Conservation (phyloP, 2,113 vertebrate species). For the Polypterus senegalus region DNA sequence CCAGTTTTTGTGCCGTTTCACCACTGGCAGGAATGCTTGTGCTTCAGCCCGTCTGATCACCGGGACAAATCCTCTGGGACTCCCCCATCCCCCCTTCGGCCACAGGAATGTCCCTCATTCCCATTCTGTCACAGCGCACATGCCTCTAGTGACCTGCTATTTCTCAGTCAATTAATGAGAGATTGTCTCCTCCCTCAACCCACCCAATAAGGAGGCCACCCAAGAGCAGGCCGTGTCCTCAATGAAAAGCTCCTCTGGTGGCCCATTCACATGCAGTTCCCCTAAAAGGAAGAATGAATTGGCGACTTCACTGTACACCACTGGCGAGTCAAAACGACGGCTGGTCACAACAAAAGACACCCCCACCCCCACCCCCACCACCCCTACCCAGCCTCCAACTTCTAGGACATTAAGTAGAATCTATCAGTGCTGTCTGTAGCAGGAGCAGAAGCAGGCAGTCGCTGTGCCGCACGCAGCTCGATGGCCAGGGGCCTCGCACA, state of each 20-base stretch:
- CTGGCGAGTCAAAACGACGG: constrained; percentile 1
- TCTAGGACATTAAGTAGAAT: not conserved
- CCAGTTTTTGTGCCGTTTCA: too few species aligned
- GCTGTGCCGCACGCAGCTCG: not conserved
- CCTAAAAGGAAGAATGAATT: constrained; percentile 34
- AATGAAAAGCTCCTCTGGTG: constrained; percentile 55
- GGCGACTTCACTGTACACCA: not conserved
- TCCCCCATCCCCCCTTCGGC: constrained; percentile 27
- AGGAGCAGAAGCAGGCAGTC: not conserved
- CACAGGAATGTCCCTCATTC: constrained; percentile 1
- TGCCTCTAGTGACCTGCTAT: constrained; percentile 51
- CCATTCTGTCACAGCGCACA: constrained; percentile 21
- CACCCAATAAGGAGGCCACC: constrained; percentile 54
- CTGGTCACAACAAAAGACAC: not conserved
- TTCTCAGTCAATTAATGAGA: constrained; percentile 71
- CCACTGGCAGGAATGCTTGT: too few species aligned
- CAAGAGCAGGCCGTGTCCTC: constrained; percentile 40
- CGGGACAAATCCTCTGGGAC: not conserved
- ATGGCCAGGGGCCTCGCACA: not conserved
- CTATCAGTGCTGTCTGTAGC: not conserved
- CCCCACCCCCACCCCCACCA: not conserved
- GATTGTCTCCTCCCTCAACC: constrained; percentile 58
- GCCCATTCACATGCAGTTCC: constrained; percentile 53
- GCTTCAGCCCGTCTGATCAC: too few species aligned
- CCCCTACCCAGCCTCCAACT: too few species aligned